Percentiles rank a stretch among this genome's conserved stretches.
Conservation (phyloP, 1,140 invertebrate species). For the Scaptomyza graminum region DNA sequence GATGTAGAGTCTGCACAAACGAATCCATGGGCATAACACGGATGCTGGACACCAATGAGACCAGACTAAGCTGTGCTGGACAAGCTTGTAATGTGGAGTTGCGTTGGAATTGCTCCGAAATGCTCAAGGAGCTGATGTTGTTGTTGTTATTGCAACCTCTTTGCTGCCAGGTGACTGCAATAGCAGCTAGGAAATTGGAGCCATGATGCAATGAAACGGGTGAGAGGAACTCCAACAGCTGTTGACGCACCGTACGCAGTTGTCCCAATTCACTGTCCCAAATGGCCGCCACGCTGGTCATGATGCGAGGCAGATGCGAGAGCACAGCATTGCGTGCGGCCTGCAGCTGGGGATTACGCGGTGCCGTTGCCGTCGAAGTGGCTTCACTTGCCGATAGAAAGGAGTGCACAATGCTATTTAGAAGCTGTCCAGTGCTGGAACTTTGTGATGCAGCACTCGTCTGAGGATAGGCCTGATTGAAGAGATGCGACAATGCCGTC, state of each 20-base stretch:
- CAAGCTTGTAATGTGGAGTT: conserved; percentile 86
- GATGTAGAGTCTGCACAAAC: conserved; percentile 93
- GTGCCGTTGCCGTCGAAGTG: conserved; percentile 65
- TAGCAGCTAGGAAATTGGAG: conserved; percentile 91
- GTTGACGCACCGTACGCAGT: conserved; percentile 87
- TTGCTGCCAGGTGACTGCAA: conserved; percentile 96
- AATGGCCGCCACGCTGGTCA: conserved; percentile 91
- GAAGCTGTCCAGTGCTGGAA: conserved; percentile 89
- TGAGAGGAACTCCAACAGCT: conserved; percentile 93
- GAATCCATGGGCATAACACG: conserved; percentile 94
- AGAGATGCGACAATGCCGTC: conserved; percentile 86
- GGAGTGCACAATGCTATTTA: conserved; percentile 93
- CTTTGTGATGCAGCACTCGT: conserved; percentile 84
- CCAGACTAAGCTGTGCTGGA: conserved; percentile 90
- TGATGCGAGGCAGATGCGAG: conserved; percentile 92
- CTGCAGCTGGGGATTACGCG: conserved; percentile 72
- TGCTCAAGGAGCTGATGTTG: conserved; percentile 37
- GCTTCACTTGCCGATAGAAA: conserved; percentile 85
- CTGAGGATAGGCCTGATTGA: conserved; percentile 86
- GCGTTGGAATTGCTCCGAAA: conserved; percentile 74
- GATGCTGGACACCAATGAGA: conserved; percentile 91
- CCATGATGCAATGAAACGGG: conserved; percentile 95
- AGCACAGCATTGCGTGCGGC: conserved; percentile 90
- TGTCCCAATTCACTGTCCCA: conserved; percentile 89
- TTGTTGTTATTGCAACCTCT: conserved; percentile 80